Conservation (phyloP, 2,888 invertebrate genomes). For the Acanthacorydalis orientalis region DNA sequence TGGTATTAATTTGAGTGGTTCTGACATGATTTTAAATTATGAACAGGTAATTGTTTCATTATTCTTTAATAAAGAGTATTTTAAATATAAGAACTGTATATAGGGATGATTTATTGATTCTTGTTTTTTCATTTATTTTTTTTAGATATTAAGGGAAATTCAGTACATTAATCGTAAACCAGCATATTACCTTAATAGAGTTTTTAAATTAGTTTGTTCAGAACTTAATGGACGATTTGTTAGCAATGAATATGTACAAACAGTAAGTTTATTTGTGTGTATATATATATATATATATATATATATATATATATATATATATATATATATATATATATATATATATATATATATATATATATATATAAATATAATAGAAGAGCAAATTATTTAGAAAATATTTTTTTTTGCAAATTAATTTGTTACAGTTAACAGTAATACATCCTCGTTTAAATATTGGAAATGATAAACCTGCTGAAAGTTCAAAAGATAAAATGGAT, state of each 20-base stretch:
- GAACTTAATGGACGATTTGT: conserved; percentile 85
- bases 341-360: too few relatives aligned
- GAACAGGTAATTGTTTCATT: conserved; percentile 49
- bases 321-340: neutral
- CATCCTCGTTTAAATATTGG: conserved; percentile 48
- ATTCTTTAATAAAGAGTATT: neutral
- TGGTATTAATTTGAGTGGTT: conserved; percentile 66
- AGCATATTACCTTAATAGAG: conserved; percentile 86
- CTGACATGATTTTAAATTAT: conserved; percentile 62
- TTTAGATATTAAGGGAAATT: conserved; percentile 49
- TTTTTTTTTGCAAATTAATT: neutral
- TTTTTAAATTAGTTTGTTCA: conserved; percentile 89
- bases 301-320: too few relatives aligned
- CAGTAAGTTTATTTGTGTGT: conserved; percentile 33
- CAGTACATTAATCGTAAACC: conserved; percentile 94
- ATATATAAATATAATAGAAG: too few relatives aligned
- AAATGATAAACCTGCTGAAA: conserved; percentile 23
- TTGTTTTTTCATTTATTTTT: too few relatives aligned
- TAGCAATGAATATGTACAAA: conserved; percentile 90
- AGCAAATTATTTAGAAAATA: too few relatives aligned
- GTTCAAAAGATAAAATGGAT: neutral
- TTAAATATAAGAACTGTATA: conserved; percentile 18
- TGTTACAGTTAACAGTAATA: conserved; percentile 58
- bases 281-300: neutral
- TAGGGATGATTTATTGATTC: conserved; percentile 11